Evolutionary conservation across 2,113 vertebrate species (phyloP).

Genomic region (Brachyhypopomus gauderio): DNA sequence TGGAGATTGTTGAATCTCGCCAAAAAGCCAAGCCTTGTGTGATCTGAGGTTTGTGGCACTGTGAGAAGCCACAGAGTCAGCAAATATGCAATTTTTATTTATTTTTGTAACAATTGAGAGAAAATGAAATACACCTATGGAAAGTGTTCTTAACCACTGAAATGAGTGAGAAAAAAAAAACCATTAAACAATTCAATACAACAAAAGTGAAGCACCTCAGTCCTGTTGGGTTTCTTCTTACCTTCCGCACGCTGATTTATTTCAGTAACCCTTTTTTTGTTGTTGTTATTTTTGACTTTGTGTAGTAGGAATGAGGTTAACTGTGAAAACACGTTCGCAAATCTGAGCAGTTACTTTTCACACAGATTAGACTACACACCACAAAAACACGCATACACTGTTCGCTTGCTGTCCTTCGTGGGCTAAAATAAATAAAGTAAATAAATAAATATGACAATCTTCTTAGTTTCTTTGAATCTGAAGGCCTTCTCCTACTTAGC

Average conservation of each 20-base stretch:
- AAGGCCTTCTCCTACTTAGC: constrained; percentile 75
- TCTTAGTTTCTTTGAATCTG: constrained; percentile 91
- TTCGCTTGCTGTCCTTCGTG: constrained; percentile 88
- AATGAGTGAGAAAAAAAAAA: constrained; percentile 70
- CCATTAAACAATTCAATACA: constrained; percentile 70
- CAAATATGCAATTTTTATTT: constrained; percentile 93
- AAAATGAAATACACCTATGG: constrained; percentile 68
- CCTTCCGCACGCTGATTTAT: constrained; percentile 44
- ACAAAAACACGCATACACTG: constrained; percentile 61
- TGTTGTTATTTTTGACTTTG: constrained; percentile 69
- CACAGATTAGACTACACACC: constrained; percentile 46
- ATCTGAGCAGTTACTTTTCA: constrained; percentile 72
- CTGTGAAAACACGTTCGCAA: constrained; percentile 75
- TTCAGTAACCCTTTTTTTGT: constrained; percentile 51
- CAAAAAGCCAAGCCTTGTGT: constrained; percentile 82
- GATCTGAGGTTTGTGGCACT: constrained; percentile 85
- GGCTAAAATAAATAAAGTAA: constrained; percentile 61
- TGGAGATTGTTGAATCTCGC: constrained; percentile 73
- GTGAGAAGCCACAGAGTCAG: constrained; percentile 88
- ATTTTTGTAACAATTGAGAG: constrained; percentile 80
- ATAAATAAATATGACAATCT: constrained; percentile 91
- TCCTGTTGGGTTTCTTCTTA: constrained; percentile 68
- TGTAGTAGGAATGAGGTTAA: constrained; percentile 83
- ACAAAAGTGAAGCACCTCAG: constrained; percentile 66
- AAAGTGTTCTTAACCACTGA: constrained; percentile 92